phyloP scores from a whole-genome alignment of 2,113 vertebrate genomes.

The Uria aalge region DNA sequence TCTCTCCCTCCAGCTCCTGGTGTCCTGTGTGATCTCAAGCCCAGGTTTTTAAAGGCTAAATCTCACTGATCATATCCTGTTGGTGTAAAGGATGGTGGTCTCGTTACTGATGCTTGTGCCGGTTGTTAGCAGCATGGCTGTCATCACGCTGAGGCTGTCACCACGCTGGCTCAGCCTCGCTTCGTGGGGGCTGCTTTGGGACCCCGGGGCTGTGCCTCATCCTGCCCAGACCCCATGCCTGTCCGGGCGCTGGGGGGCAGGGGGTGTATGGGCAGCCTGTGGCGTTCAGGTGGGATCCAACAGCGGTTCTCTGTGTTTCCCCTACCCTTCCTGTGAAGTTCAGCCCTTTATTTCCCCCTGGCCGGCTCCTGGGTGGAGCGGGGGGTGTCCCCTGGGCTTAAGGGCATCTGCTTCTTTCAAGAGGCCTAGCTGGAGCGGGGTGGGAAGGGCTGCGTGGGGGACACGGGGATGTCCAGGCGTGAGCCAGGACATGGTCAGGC shows the following conservation, averaged over 20 bases:
- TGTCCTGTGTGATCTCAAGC: background rate
- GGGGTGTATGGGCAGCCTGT: fast-evolving
- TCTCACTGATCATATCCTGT: background rate
- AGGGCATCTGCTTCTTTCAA: background rate
- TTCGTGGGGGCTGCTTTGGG: background rate
- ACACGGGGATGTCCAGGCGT: background rate
- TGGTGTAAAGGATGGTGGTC: background rate
- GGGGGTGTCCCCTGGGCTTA: background rate
- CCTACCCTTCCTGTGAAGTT: background rate
- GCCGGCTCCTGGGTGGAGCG: background rate
- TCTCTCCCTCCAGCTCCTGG: background rate
- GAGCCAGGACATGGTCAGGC: background rate
- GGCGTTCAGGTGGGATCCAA: background rate
- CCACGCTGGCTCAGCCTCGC: fast-evolving
- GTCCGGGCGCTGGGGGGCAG: background rate
- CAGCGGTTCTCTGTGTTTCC: background rate
- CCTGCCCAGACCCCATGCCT: background rate
- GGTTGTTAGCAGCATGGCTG: background rate
- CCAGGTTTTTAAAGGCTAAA: background rate
- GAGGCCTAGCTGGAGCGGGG: background rate
- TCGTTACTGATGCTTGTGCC: background rate
- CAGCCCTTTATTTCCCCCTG: background rate
- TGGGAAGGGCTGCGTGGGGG: background rate
- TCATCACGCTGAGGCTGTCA: background rate
- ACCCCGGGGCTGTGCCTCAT: background rate